Evolutionary conservation across 2,113 vertebrate genomes (phyloP), one percentile per base, ranked within the genome.

Genomic region (Fukomys damarensis): DNA sequence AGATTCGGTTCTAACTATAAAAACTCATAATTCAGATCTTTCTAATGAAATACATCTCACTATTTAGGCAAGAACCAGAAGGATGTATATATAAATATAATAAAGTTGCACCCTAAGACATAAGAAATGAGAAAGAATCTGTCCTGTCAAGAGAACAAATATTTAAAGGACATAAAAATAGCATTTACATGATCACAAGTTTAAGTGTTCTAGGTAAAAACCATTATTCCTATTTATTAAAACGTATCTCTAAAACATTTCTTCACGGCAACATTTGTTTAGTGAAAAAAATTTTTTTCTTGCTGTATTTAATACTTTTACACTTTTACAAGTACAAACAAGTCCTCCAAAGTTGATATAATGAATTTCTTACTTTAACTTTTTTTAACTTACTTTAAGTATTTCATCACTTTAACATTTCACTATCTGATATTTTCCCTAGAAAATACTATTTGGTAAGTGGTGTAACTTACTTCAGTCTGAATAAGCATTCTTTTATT

Each of bases 31-130:
- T 49, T 74, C 56, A 91, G 41, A 89, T 54, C n/a, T n/a, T 91
- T 82, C 52, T 94, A 94, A 92, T 54, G 89, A 92, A 91, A 91
- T 41, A 88, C 89, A 82, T 66, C n/a, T 85, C 20, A 92, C 52
- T 76, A 92, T 76, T 65, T 96, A 90, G 32, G 58, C 72, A 96
- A 95, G 76, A 94, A 65, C n/a, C 52, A 20, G 35, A 94, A 54
- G 54, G 20, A 91, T 89, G 7, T 76, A 41, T 35, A 72, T 63
- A 46, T 54, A 95, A 85, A 89, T 76, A 82, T 49, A 92, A 79
- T 77, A 86, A 92, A 72, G 4, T 90, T 14, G 61, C 95, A 77
- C 89, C 54, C 46, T 90, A 93, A 86, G 43, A 56, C 28, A 92
- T 1, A 89, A 93, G 2, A 72, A 91, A 92, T n/a, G 19, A 89